phyloP scores from a whole-genome alignment of 2,113 vertebrate genomes.

The Holacanthus passer region DNA sequence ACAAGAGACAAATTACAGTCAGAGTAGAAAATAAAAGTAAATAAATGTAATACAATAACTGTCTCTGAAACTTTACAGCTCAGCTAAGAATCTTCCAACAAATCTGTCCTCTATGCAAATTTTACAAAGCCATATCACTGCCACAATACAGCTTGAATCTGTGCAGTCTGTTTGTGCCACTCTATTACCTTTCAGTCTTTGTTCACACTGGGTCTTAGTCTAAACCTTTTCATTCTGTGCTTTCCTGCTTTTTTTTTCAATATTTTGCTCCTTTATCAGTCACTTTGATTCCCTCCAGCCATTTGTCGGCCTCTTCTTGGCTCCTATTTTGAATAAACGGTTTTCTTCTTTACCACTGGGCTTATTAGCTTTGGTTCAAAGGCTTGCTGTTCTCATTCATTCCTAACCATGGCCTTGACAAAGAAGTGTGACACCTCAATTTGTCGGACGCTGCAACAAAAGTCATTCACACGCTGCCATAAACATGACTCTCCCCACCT shows the following conservation, averaged over 20 bases:
- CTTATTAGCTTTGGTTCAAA: slow-evolving; percentile 60
- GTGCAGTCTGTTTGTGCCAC: neutral
- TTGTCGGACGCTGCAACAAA: slow-evolving; percentile 20
- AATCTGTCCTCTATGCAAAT: neutral
- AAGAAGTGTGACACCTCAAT: slow-evolving; percentile 33
- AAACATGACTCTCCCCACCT: slow-evolving; percentile 71
- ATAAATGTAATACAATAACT: neutral
- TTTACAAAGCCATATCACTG: slow-evolving; percentile 6
- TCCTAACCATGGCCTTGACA: slow-evolving; percentile 27
- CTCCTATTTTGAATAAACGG: slow-evolving; percentile 42
- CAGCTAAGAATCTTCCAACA: slow-evolving; percentile 9
- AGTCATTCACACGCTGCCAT: slow-evolving; percentile 12
- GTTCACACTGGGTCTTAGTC: slow-evolving; percentile 21
- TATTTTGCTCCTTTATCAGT: slow-evolving; percentile 36
- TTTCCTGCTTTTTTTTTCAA: slow-evolving; percentile 35
- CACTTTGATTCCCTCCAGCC: slow-evolving; percentile 40
- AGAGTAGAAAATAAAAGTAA: neutral
- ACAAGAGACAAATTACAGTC: neutral
- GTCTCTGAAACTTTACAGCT: slow-evolving; percentile 18
- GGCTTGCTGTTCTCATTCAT: slow-evolving; percentile 43
- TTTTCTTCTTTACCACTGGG: slow-evolving; percentile 35
- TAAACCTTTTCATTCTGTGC: slow-evolving; percentile 29
- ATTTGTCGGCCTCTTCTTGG: slow-evolving; percentile 29
- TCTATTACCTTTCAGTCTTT: slow-evolving; percentile 9
- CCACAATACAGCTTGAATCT: neutral